phyloP scores from a whole-genome alignment of 2,797 vertebrate species.

The Delichon dasypus region DNA sequence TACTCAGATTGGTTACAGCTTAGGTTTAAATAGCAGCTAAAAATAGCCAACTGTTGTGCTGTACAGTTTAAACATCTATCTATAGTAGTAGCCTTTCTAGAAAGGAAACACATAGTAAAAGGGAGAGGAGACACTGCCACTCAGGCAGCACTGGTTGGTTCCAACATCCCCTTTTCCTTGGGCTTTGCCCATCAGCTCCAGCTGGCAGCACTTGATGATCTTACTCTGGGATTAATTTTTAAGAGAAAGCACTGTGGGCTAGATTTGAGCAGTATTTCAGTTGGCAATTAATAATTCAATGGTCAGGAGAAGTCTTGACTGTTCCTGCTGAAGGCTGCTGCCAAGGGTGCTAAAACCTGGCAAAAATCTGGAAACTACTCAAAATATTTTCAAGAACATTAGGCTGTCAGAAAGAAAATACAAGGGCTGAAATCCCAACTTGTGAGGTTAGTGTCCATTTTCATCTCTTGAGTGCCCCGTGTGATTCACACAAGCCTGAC shows the following conservation, averaged over 20 bases:
- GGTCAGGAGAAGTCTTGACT: neutral
- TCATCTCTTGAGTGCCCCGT: neutral
- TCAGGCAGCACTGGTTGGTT: neutral
- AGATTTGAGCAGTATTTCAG: neutral
- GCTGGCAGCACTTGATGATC: neutral
- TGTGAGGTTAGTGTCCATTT: neutral
- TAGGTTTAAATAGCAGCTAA: conserved; percentile 61
- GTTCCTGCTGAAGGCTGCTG: neutral
- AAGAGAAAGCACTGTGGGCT: neutral
- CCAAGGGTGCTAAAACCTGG: neutral
- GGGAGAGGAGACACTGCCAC: neutral
- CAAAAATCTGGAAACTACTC: neutral
- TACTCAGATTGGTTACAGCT: conserved; percentile 62
- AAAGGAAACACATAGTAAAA: conserved; percentile 9
- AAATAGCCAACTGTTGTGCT: conserved; percentile 47
- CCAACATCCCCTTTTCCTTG: neutral
- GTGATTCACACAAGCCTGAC: conserved; percentile 11
- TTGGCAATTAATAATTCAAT: neutral
- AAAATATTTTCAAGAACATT: neutral
- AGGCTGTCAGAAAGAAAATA: neutral
- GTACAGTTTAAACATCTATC: conserved; percentile 46
- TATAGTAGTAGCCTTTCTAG: conserved; percentile 50
- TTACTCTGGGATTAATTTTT: neutral
- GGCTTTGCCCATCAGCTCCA: neutral
- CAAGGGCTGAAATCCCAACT: neutral